Conservation (phyloP, 2,888 invertebrate genomes). For the Euzophera pinguis region DNA sequence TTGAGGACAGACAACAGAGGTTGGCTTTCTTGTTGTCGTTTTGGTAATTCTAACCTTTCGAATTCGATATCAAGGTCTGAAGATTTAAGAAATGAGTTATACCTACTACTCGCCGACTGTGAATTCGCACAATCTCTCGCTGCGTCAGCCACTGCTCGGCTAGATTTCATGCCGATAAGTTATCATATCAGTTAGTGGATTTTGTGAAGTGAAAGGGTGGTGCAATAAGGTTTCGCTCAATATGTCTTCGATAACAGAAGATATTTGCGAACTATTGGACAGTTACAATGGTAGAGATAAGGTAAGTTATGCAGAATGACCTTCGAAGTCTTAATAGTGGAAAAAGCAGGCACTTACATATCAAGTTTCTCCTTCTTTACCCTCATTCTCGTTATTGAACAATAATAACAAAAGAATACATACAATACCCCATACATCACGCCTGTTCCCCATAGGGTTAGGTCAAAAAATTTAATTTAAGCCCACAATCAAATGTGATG, state of each 20-base stretch:
- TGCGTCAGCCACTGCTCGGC: constrained; percentile 16
- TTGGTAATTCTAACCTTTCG: constrained; percentile 45
- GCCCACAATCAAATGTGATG: too few relatives aligned
- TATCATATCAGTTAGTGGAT: constrained; percentile 26
- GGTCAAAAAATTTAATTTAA: too few relatives aligned
- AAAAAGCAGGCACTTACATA: too few relatives aligned
- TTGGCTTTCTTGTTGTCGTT: constrained; percentile 23
- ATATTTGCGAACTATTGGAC: constrained; percentile 86
- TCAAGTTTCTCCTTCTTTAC: too few relatives aligned
- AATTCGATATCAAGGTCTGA: constrained; percentile 38
- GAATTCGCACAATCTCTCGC: constrained; percentile 41
- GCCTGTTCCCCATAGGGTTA: too few relatives aligned
- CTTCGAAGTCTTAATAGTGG: constrained; percentile 39
- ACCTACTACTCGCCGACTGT: constrained; percentile 40
- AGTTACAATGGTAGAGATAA: constrained; percentile 93
- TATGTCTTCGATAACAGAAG: constrained; percentile 67
- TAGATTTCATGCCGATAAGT: constrained; percentile 21
- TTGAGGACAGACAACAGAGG: too few relatives aligned
- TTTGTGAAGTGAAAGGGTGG: constrained; percentile 11
- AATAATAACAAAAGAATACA: too few relatives aligned
- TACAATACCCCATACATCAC: too few relatives aligned
- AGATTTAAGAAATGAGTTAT: constrained; percentile 59
- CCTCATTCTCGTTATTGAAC: too few relatives aligned
- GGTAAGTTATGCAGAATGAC: constrained; percentile 74
- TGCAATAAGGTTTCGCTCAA: constrained; percentile 16